phyloP scores from a whole-genome alignment of 1,140 invertebrate genomes.

The Psilanteris sp. region DNA sequence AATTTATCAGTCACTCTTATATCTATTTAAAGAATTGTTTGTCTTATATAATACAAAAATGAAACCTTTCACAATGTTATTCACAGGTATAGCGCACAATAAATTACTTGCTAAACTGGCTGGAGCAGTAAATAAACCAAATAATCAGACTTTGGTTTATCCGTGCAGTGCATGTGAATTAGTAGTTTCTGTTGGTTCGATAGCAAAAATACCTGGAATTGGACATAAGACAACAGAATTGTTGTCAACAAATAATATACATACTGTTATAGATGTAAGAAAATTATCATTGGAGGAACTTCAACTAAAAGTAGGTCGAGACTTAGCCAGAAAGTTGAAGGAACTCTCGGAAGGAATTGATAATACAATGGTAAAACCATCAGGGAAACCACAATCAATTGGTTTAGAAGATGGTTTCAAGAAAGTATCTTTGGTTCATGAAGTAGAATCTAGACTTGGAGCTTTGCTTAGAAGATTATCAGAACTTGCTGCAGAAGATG shows the following conservation, averaged over 20 bases:
- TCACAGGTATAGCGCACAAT: constrained; percentile 87
- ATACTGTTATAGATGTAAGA: constrained; percentile 81
- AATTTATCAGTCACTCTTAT: too few species aligned
- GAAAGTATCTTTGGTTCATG: constrained; percentile 84
- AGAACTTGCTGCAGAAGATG: constrained; percentile 86
- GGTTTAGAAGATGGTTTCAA: constrained; percentile 88
- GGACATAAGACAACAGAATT: constrained; percentile 84
- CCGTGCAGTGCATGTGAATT: constrained; percentile 84
- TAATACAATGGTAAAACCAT: constrained; percentile 84
- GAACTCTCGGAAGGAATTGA: constrained; percentile 87
- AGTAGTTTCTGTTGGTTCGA: constrained; percentile 82
- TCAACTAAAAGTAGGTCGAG: constrained; percentile 82
- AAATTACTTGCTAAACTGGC: constrained; percentile 90
- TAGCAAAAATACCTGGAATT: constrained; percentile 86
- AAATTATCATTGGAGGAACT: constrained; percentile 81
- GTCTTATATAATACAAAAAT: too few species aligned
- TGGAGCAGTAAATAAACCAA: constrained; percentile 86
- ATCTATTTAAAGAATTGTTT: too few species aligned
- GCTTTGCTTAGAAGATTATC: constrained; percentile 85
- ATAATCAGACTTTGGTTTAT: constrained; percentile 89
- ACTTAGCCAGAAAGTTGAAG: constrained; percentile 84
- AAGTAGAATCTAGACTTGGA: constrained; percentile 85
- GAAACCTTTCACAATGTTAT: too few species aligned
- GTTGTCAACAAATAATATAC: constrained; percentile 82
- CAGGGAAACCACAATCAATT: constrained; percentile 85